These are phyloP conservation scores for Lepidurus packardi DNA, from an alignment of 1,140 invertebrate species.

Conservation along the genomic window DNA sequence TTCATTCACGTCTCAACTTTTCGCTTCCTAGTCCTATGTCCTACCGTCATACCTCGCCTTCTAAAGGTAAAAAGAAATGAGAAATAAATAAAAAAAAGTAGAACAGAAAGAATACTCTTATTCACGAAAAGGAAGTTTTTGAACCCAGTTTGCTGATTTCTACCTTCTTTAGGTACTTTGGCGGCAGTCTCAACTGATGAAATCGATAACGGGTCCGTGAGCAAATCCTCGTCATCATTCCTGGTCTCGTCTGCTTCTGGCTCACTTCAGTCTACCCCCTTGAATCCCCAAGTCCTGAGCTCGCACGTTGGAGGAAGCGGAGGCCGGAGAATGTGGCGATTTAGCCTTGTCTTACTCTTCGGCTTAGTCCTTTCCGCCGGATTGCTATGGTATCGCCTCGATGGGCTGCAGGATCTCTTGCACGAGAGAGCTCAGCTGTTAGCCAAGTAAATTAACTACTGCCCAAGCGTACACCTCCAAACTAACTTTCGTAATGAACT, in stretches of 20 bases:
- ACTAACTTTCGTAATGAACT: background rate
- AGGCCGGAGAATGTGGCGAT: constrained; percentile 43
- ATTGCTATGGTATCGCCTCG: constrained; percentile 47
- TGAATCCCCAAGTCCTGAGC: background rate
- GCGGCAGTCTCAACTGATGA: constrained; percentile 31
- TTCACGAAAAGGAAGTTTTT: background rate
- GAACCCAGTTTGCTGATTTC: no score
- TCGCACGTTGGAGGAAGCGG: background rate
- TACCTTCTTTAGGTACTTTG: background rate
- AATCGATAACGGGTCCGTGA: background rate
- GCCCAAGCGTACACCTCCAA: background rate
- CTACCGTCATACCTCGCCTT: constrained; percentile 23
- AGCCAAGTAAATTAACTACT: constrained; percentile 35
- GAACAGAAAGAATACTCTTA: background rate
- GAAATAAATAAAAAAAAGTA: background rate
- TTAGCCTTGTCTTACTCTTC: constrained; percentile 46
- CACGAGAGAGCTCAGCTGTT: constrained; percentile 36
- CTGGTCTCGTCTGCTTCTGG: background rate
- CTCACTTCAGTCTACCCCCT: constrained; percentile 5
- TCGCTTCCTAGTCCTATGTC: background rate
- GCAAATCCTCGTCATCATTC: constrained; percentile 18
- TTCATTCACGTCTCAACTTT: background rate
- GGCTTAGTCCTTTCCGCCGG: constrained; percentile 48
- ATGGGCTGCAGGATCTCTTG: constrained; percentile 46
- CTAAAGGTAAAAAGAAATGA: background rate